Evolutionary conservation across 2,113 vertebrate species (phyloP), one percentile per base, ranked within the genome.

Genomic region (Excalfactoria chinensis): DNA sequence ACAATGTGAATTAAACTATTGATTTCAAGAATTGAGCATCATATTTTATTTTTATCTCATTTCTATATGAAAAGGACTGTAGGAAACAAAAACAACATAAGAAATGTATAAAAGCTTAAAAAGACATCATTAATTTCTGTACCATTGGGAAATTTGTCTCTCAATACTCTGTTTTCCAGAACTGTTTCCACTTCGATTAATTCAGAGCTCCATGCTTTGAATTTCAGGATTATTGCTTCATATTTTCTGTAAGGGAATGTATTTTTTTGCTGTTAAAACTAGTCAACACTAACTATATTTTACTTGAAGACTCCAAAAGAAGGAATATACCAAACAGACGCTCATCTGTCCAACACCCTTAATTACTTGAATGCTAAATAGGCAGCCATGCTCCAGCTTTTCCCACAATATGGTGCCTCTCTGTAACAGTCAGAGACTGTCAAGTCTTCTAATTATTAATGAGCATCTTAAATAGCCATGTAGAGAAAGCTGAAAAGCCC

Each of bases 181-280:
- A 90, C 84, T 7, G 5, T 95, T 92, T 43, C 34, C 14, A 17
- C 30, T 78, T 77, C 44, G 2, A 81, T 87, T 93, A 66, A 73
- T 90, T 94, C 85, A 93, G 63, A 43, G 49, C 67, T 94, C 77
- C 25, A 28, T 40, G 35, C 35, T 63, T 40, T 40, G 25, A 63
- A 63, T 23, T 40, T 63, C 35, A 63, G 37, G 16, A 91, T 70
- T 95, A 83, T 88, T 89, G 28, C 34, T 93, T 96, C 64, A 35
- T 80, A 13, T 97, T 95, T 95, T 78, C 71, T 81, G 14, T 82
- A 93, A 14, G 26, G 20, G 91, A 94, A 92, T 85, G 32, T 34
- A 41, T 40, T 37, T 62, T 90, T 81, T 92, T 3, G 1, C 63
- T 71, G 26, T 69, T 44, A 69, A 10, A 81, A 51, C 20, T 84